Evolutionary conservation across 2,113 vertebrate genomes (phyloP).

Genomic region (Otolemur garnettii): DNA sequence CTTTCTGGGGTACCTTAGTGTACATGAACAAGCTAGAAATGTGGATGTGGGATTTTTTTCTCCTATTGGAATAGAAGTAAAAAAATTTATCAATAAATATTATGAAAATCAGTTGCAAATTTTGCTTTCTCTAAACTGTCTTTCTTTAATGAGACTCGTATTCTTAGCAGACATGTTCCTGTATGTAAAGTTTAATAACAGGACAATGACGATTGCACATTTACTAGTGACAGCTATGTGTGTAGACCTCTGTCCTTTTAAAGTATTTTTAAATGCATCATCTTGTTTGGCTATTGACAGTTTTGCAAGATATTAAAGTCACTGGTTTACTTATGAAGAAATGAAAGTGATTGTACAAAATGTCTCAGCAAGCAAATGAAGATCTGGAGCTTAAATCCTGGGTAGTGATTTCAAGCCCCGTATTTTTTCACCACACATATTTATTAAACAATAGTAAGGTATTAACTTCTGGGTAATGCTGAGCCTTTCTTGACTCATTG

Average conservation of each 20-base stretch:
- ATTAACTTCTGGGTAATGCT: background rate
- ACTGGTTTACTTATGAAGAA: slow-evolving; percentile 10
- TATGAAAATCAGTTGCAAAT: background rate
- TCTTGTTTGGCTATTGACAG: background rate
- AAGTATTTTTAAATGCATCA: background rate
- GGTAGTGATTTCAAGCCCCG: background rate
- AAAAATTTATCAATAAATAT: background rate
- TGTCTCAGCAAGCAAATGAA: background rate
- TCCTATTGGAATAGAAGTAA: background rate
- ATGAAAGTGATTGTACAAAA: background rate
- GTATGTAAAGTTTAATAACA: slow-evolving; percentile 9
- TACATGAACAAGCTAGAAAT: background rate
- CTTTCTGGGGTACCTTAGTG: background rate
- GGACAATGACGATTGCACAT: background rate
- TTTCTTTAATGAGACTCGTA: background rate
- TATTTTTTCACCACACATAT: background rate
- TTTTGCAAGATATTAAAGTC: background rate
- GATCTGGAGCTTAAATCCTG: background rate
- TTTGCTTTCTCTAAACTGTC: background rate
- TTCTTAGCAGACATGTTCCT: background rate
- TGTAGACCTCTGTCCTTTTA: background rate
- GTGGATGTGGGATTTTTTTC: background rate
- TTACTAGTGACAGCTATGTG: background rate
- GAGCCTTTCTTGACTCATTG: background rate
- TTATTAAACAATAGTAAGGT: background rate